Conservation (phyloP, 2,888 invertebrate species). For the Eremobia ochroleuca region DNA sequence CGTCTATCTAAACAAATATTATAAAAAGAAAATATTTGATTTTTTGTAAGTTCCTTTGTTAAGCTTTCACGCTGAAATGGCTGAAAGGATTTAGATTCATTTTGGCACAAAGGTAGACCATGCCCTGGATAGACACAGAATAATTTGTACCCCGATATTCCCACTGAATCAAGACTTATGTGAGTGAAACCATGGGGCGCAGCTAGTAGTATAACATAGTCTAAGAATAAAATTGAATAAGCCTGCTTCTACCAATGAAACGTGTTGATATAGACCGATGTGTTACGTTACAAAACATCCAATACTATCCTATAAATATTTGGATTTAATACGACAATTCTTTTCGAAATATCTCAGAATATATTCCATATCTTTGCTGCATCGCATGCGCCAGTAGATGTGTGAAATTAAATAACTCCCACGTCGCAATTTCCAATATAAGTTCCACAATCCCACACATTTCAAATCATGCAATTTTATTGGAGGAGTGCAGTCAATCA, state of each 20-base stretch:
- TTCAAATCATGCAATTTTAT: background rate
- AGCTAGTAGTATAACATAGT: background rate
- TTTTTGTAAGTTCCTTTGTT: no score
- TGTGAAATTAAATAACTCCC: slow-evolving; percentile 5
- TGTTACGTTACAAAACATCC: background rate
- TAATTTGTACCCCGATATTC: no score
- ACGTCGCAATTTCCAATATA: slow-evolving; percentile 18
- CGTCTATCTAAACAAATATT: no score
- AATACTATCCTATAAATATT: background rate
- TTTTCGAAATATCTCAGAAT: background rate
- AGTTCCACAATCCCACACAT: background rate
- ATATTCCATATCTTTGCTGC: slow-evolving; percentile 18
- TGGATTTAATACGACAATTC: background rate
- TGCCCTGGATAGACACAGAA: no score
- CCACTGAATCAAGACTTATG: no score
- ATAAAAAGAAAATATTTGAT: no score
- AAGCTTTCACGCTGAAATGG: no score
- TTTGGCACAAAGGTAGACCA: no score
- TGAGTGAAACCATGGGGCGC: no score
- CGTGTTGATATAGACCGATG: background rate
- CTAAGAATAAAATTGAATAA: background rate
- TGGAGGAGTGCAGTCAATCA: background rate
- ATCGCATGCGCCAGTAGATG: background rate
- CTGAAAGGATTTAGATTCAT: no score
- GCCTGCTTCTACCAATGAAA: background rate